Evolutionary conservation across 2,888 invertebrate genomes (phyloP).

Genomic region (Eupithecia abbreviata): DNA sequence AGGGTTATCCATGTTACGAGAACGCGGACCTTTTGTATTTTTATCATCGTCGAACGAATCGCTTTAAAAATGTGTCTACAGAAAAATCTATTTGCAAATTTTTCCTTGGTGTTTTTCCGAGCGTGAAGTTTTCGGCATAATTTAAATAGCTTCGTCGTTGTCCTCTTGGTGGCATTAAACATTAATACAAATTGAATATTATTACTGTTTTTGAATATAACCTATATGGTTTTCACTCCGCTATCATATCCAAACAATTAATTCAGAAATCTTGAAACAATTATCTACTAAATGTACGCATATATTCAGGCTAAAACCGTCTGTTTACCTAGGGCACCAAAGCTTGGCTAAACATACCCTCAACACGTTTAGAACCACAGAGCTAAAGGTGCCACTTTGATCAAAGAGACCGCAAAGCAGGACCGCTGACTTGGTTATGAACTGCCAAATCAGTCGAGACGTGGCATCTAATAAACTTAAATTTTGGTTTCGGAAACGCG

Average conservation of each 20-base stretch:
- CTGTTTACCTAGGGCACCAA: constrained; percentile 16
- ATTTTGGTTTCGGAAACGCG: too few species aligned
- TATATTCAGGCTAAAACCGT: constrained; percentile 2
- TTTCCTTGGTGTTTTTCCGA: constrained; percentile 26
- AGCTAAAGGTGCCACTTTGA: constrained; percentile 7
- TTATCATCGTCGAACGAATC: constrained; percentile 72
- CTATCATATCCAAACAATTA: neutral
- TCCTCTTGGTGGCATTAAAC: neutral
- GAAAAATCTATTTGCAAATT: constrained; percentile 40
- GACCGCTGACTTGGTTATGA: neutral
- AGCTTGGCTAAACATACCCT: constrained; percentile 45
- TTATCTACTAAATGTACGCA: neutral
- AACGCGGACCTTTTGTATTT: constrained; percentile 68
- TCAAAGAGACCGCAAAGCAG: constrained; percentile 1
- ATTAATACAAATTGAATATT: neutral
- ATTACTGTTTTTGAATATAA: neutral
- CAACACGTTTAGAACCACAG: constrained; percentile 47
- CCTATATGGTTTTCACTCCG: neutral
- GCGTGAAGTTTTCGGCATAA: neutral
- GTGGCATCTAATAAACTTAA: neutral
- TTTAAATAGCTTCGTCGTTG: neutral
- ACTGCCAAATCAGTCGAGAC: neutral
- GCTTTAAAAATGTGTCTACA: constrained; percentile 55
- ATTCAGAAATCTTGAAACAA: constrained; percentile 1
- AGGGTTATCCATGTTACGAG: constrained; percentile 72